Conservation (phyloP, 2,888 invertebrate genomes). For the Xanthia icteritia region DNA sequence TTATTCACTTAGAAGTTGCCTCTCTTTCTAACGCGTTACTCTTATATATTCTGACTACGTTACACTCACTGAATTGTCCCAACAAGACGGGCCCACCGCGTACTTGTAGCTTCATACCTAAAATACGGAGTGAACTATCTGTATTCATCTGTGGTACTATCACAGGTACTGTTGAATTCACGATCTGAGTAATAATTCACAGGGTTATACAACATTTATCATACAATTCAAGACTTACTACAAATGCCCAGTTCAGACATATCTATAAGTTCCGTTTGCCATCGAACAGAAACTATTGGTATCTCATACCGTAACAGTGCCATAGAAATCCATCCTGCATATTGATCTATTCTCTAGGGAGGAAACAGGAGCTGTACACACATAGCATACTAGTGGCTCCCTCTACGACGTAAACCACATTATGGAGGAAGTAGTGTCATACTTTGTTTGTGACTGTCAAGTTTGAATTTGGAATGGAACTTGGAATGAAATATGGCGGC, state of each 20-base stretch:
- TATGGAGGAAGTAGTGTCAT: slow-evolving; percentile 15
- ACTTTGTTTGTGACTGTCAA: slow-evolving; percentile 37
- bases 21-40: too few species aligned
- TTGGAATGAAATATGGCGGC: background rate
- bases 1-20: too few species aligned
- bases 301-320: slow-evolving; percentile 26
- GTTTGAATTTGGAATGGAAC: slow-evolving; percentile 30
- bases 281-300: slow-evolving; percentile 27
- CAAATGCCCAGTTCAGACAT: background rate
- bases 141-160: too few species aligned
- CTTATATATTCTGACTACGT: too few species aligned
- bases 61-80: too few species aligned
- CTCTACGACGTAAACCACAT: slow-evolving; percentile 34
- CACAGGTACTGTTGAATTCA: too few species aligned
- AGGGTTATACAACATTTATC: background rate
- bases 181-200: background rate
- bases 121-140: too few species aligned
- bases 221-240: background rate
- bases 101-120: too few species aligned
- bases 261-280: slow-evolving; percentile 23
- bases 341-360: slow-evolving; percentile 48
- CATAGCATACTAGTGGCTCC: slow-evolving; percentile 19
- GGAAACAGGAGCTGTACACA: slow-evolving; percentile 35
- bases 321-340: slow-evolving; percentile 54
- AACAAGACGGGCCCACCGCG: too few species aligned